phyloP scores from a whole-genome alignment of 2,797 vertebrate genomes.

The Scyliorhinus canicula region DNA sequence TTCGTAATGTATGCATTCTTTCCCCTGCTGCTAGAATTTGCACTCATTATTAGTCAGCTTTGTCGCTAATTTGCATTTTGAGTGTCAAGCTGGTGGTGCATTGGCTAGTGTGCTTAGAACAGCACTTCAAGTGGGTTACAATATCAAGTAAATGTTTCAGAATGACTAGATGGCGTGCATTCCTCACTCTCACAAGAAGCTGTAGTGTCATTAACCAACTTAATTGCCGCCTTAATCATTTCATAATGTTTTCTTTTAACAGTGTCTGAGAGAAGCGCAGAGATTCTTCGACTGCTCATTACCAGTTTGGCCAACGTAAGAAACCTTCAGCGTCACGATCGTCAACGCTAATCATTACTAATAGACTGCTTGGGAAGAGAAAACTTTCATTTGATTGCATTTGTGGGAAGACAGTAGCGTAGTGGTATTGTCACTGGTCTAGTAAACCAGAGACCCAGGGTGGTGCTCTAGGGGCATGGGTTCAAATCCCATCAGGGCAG shows the following conservation, averaged over 20 bases:
- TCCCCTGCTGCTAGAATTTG: conserved; percentile 86
- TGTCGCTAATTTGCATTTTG: conserved; percentile 97
- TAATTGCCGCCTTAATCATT: conserved; percentile 95
- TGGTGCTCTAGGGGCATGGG: too few species aligned
- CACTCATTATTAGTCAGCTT: conserved; percentile 98
- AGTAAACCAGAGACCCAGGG: too few species aligned
- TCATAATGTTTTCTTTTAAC: conserved; percentile 99
- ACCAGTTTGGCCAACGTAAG: conserved; percentile 96
- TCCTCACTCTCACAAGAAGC: conserved; percentile 94
- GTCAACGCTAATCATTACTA: conserved; percentile 99
- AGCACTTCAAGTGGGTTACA: conserved; percentile 76
- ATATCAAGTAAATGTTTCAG: conserved; percentile 79
- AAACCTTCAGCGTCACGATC: conserved; percentile 87
- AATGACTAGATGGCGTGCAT: conserved; percentile 55
- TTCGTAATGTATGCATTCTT: conserved; percentile 92
- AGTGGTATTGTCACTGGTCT: too few species aligned
- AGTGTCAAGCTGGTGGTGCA: conserved; percentile 82
- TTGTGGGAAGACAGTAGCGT: too few species aligned
- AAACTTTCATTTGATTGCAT: neutral
- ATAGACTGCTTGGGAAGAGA: conserved; percentile 52
- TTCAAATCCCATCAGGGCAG: too few species aligned
- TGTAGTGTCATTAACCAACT: conserved; percentile 98
- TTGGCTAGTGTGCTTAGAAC: conserved; percentile 74
- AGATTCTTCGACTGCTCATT: conserved; percentile 99
- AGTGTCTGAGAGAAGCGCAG: conserved; percentile 89